Percentiles rank a stretch among this genome's conserved stretches.
Evolutionary conservation across 2,888 invertebrate species (phyloP).

Genomic region (Prosopocoilus inquinatus): DNA sequence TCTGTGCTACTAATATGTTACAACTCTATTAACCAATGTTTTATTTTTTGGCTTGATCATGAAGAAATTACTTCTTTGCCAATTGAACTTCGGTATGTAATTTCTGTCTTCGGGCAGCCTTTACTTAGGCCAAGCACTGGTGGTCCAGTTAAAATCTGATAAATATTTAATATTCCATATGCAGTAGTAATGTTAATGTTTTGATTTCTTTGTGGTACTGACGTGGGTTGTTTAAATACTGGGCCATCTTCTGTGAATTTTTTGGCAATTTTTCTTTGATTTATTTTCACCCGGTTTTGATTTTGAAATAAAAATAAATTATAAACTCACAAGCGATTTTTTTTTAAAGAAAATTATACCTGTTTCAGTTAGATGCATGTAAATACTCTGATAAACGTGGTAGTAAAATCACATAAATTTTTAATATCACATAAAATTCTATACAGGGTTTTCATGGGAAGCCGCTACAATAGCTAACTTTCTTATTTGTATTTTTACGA

Average conservation of each 20-base stretch:
- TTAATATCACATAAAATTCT: too few relatives aligned
- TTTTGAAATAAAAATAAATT: conserved; percentile 28
- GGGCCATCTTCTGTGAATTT: conserved; percentile 84
- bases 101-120: conserved; percentile 83
- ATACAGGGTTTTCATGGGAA: too few relatives aligned
- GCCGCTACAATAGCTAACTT: too few relatives aligned
- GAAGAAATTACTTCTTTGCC: conserved; percentile 86
- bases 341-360: conserved; percentile 38
- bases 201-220: conserved; percentile 79
- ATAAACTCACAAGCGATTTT: not conserved
- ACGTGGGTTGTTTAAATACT: conserved; percentile 83
- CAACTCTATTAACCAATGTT: conserved; percentile 37
- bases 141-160: conserved; percentile 94
- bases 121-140: conserved; percentile 90
- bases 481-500: too few relatives aligned
- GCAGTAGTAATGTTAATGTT: conserved; percentile 85
- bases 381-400: too few relatives aligned
- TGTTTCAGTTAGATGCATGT: conserved; percentile 66
- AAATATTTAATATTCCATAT: conserved; percentile 97
- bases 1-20: conserved; percentile 26
- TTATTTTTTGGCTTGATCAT: conserved; percentile 73
- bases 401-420: too few relatives aligned
- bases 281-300: conserved; percentile 51
- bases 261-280: conserved; percentile 54
- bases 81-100: conserved; percentile 84